Base-by-base conservation (phyloP, 2,888 invertebrate genomes). In the Doris montereyensis region DNA sequence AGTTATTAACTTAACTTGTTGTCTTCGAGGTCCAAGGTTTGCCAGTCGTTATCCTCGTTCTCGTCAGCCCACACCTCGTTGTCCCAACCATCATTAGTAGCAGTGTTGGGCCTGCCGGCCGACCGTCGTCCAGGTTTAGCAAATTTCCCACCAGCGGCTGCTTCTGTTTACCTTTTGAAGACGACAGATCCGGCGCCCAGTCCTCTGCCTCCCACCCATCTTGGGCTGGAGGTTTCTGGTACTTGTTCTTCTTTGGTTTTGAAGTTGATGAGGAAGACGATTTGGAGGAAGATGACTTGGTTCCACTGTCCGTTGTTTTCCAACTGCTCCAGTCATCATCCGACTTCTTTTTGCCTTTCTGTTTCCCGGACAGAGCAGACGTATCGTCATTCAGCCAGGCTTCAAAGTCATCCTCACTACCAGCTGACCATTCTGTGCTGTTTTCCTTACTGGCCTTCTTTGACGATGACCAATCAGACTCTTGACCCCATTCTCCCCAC, bases 41-140 rank as follows among this genome's bases (percentile, higher is more conserved):
- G 88, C 89, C 89, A 90, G 28, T 88, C 88, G 78, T 87, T 88
- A 30, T 87, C 87, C 57, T 87, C 87, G 34, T 86, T 86, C 1
- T 86, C 88, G 57, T 86, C 85, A 0, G 88, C 88, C 89, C 89
- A 89, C 8, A 87, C 87, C 57, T 90, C 89, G 84, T 89, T 89
- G 82, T 89, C 88, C 88, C 89, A 89, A 4, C 87, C 86, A 21
- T 82, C 80, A 76, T 84, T 80, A n/a, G n/a, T n/a, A n/a, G n/a
- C 83, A 65, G 84, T 84, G 26, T 81, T 82, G 28, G 77, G 79
- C 41, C 79, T 76, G 65, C 78, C 79, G 32, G 76, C 70, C 10
- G 79, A 62, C 86, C 86, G n/a, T 83, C 84, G 71, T 87, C 87
- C 58, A 90, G 83, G 81, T 89, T 88, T 32, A 90, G 76, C 62